These are phyloP conservation scores for Morbakka virulenta DNA, from an alignment of 30 jellyfish, hydroid and myxozoan genomes.

Conservation along the genomic window DNA sequence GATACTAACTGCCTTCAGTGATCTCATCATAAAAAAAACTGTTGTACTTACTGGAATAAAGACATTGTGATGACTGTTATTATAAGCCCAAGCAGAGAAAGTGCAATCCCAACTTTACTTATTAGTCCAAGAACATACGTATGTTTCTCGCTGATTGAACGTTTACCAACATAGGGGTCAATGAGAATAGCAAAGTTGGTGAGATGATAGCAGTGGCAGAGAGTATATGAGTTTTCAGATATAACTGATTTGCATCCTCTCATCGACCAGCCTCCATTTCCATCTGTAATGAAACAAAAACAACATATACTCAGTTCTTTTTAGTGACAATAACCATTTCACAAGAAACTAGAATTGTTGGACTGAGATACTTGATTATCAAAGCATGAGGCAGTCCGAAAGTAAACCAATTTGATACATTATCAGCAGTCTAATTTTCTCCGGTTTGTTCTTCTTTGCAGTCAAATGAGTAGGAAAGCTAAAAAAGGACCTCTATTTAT, in stretches of 20 bases:
- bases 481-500: too few species aligned
- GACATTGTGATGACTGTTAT: conserved; percentile 18
- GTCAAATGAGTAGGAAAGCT: too few species aligned
- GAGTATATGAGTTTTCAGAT: neutral
- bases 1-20: too few species aligned
- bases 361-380: too few species aligned
- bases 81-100: conserved; percentile 48
- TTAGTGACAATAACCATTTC: too few species aligned
- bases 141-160: conserved; percentile 7
- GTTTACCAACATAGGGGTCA: conserved; percentile 48
- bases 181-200: conserved; percentile 61
- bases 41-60: conserved; percentile 37
- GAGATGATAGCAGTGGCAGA: conserved; percentile 60
- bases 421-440: too few species aligned
- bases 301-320: too few species aligned
- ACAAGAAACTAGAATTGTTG: too few species aligned
- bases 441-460: too few species aligned
- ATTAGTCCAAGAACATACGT: conserved; percentile 47
- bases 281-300: conserved; percentile 11
- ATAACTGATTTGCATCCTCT: conserved; percentile 30
- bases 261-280: conserved; percentile 53
- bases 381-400: too few species aligned
- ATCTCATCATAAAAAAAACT: neutral
- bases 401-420: too few species aligned
- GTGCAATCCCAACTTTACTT: conserved; percentile 42